Conservation (phyloP, 1,140 invertebrate genomes). For the Streblospio benedicti region DNA sequence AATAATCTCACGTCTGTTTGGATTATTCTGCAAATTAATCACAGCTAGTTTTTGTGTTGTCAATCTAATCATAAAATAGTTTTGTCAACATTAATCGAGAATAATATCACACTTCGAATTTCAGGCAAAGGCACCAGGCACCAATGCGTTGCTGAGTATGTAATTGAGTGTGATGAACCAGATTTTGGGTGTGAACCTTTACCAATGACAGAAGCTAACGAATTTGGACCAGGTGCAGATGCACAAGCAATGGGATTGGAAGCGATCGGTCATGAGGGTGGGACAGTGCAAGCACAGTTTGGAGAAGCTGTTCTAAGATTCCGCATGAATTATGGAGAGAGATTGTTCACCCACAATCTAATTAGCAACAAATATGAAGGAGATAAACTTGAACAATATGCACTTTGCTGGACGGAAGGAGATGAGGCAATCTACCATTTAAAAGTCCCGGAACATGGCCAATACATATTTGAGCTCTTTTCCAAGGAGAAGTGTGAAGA, state of each 20-base stretch:
- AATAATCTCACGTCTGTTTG: too few relatives aligned
- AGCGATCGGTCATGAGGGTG: conserved; percentile 7
- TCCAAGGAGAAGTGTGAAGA: conserved; percentile 2
- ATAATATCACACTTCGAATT: too few relatives aligned
- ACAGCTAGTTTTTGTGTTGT: too few relatives aligned
- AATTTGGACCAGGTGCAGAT: conserved; percentile 7
- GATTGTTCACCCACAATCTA: background rate
- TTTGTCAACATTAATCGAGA: too few relatives aligned
- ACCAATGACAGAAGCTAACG: background rate
- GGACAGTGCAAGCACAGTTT: background rate
- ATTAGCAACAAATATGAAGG: too few relatives aligned
- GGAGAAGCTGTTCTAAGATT: conserved; percentile 6
- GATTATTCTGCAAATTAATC: too few relatives aligned
- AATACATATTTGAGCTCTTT: conserved; percentile 11
- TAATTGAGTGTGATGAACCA: conserved; percentile 9
- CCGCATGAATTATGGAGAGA: background rate
- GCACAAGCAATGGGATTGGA: conserved; percentile 2
- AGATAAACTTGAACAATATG: too few relatives aligned
- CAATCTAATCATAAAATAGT: too few relatives aligned
- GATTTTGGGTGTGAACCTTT: conserved; percentile 13
- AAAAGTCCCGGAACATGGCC: conserved; percentile 4
- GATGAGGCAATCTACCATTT: too few relatives aligned
- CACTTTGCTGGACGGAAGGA: too few relatives aligned
- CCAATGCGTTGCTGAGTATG: conserved; percentile 6
- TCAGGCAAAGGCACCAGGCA: conserved; percentile 18